A percentile compares a stretch with the other conserved stretches of the same genome.
Evolutionary conservation across 2,888 invertebrate species (phyloP).

Genomic region (Siphonodentalium dalli): DNA sequence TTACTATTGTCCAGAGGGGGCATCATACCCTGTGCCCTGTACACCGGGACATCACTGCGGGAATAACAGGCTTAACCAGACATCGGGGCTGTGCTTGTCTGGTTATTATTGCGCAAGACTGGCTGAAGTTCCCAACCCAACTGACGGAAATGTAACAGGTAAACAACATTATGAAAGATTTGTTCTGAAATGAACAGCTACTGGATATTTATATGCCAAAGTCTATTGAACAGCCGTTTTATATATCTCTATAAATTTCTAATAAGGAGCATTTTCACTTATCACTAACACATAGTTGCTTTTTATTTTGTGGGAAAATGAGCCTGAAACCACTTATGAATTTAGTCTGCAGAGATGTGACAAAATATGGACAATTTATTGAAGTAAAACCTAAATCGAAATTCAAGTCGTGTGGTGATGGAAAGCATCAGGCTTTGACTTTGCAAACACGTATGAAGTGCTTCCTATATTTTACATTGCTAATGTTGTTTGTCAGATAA

Average conservation of each 20-base stretch:
- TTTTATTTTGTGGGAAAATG: too few relatives aligned
- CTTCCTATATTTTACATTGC: too few relatives aligned
- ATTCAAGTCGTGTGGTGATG: too few relatives aligned
- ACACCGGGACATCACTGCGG: slow-evolving; percentile 54
- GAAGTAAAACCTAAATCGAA: too few relatives aligned
- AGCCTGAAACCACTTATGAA: too few relatives aligned
- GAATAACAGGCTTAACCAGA: slow-evolving; percentile 41
- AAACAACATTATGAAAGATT: slow-evolving; percentile 7
- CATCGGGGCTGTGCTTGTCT: slow-evolving; percentile 48
- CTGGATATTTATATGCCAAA: background rate
- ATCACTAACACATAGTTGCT: too few relatives aligned
- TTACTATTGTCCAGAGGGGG: slow-evolving; percentile 55
- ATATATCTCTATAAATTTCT: background rate
- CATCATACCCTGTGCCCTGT: slow-evolving; percentile 44
- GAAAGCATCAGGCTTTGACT: too few relatives aligned
- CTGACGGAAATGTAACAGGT: slow-evolving; percentile 56
- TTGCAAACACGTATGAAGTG: too few relatives aligned
- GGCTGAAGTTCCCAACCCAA: slow-evolving; percentile 50
- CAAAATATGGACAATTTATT: too few relatives aligned
- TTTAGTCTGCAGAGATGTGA: too few relatives aligned
- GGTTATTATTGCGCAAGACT: slow-evolving; percentile 54
- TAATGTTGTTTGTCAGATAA: too few relatives aligned
- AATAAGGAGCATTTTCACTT: too few relatives aligned
- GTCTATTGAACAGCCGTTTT: background rate
- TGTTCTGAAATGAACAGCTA: background rate